Conservation (phyloP, 1,140 invertebrate species). For the Saccostrea cuccullata region DNA sequence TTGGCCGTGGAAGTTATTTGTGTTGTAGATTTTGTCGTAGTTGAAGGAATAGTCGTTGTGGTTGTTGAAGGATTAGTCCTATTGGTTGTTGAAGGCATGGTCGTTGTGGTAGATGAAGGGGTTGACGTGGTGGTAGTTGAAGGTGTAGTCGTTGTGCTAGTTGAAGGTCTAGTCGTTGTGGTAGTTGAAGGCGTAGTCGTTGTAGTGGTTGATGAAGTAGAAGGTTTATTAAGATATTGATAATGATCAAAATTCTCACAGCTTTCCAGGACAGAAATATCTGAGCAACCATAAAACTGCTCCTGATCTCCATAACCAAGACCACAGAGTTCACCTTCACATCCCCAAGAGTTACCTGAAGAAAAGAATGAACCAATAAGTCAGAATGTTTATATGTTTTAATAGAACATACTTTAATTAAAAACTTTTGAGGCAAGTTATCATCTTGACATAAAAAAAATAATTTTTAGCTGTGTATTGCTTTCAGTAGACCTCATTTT, state of each 20-base stretch:
- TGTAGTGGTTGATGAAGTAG: not conserved
- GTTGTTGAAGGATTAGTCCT: not conserved
- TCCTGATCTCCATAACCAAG: conserved; percentile 54
- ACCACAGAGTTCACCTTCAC: conserved; percentile 36
- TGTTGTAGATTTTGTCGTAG: not conserved
- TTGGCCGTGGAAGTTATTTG: not conserved
- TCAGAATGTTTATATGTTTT: not conserved
- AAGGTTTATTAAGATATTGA: not conserved
- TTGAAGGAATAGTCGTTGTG: not conserved
- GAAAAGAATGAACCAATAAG: not conserved
- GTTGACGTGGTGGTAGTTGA: not conserved
- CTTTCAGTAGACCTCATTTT: not conserved
- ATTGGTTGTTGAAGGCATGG: not conserved
- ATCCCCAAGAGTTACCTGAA: conserved; percentile 57
- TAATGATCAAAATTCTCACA: conserved; percentile 30
- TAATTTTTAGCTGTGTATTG: not conserved
- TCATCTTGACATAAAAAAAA: not conserved
- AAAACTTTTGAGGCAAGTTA: too few species aligned
- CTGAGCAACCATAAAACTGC: conserved; percentile 59
- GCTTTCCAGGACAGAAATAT: conserved; percentile 45
- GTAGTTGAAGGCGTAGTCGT: not conserved
- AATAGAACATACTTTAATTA: not conserved
- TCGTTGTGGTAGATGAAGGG: not conserved
- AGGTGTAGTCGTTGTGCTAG: too few species aligned
- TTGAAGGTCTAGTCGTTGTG: not conserved